Conservation (phyloP, 2,113 vertebrate genomes). For the Syngnathus typhle region DNA sequence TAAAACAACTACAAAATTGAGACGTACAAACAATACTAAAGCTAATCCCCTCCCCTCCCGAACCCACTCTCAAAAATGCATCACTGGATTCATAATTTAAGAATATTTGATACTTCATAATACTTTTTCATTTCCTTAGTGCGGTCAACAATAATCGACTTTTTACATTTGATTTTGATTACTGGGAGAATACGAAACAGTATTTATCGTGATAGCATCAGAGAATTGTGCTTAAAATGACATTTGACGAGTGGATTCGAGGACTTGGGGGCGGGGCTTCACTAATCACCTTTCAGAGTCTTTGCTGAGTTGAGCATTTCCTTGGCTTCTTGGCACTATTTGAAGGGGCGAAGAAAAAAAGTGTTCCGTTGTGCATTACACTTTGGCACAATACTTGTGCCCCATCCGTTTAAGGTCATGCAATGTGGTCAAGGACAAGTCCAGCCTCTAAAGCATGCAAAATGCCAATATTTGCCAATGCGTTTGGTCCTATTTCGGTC, state of each 20-base stretch:
- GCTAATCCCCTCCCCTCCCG: conserved; percentile 38
- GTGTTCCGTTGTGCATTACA: conserved; percentile 46
- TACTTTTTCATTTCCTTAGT: conserved; percentile 12
- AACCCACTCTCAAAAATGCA: conserved; percentile 17
- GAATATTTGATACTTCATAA: conserved; percentile 41
- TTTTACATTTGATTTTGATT: conserved; percentile 30
- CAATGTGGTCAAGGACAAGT: conserved; percentile 32
- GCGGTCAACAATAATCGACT: conserved; percentile 40
- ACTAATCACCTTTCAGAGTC: not conserved
- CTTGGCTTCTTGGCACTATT: conserved; percentile 18
- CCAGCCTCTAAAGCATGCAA: conserved; percentile 16
- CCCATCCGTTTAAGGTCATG: conserved; percentile 49
- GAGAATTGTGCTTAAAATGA: conserved; percentile 58
- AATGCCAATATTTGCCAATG: conserved; percentile 11
- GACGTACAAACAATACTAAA: conserved; percentile 67
- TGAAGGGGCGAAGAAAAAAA: not conserved
- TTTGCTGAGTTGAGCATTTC: not conserved
- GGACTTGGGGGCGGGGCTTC: not conserved
- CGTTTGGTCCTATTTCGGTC: conserved; percentile 33
- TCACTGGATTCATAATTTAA: conserved; percentile 51
- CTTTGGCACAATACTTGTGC: conserved; percentile 69
- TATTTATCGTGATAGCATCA: conserved; percentile 27
- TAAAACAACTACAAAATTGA: conserved; percentile 50
- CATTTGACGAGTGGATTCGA: conserved; percentile 17
- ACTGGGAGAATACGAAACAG: conserved; percentile 35